These are phyloP conservation scores for Trissolcus japonicus DNA, from an alignment of 2,888 invertebrate species.

Conservation along the genomic window DNA sequence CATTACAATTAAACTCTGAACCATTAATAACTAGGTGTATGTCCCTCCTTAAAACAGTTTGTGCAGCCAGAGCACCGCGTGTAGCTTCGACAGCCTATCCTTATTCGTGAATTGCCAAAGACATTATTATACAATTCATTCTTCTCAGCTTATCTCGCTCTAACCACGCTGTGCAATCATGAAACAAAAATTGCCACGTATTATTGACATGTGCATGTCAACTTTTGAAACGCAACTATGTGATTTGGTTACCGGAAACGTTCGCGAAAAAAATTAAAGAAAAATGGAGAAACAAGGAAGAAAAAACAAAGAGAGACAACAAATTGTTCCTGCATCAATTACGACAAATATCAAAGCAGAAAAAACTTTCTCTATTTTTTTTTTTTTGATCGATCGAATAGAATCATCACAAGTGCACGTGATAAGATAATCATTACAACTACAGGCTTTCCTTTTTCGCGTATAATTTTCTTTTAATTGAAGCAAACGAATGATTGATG, in stretches of 20 bases:
- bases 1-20: constrained; percentile 37
- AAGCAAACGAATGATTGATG: neutral
- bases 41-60: constrained; percentile 43
- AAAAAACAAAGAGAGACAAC: neutral
- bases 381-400: too few species aligned
- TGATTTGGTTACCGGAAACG: too few species aligned
- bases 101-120: constrained; percentile 39
- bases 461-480: constrained; percentile 4
- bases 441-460: neutral
- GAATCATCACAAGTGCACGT: too few species aligned
- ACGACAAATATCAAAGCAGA: neutral
- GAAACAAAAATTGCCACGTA: constrained; percentile 21
- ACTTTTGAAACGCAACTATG: neutral
- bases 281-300: neutral
- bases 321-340: too few species aligned
- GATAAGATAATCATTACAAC: too few species aligned
- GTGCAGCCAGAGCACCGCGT: constrained; percentile 35
- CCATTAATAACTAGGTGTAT: constrained; percentile 47
- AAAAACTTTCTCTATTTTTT: neutral
- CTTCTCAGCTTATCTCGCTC: constrained; percentile 36
- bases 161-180: constrained; percentile 46
- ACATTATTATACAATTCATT: constrained; percentile 28
- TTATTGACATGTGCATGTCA: neutral
- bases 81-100: constrained; percentile 44
- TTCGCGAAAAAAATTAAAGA: too few species aligned